phyloP scores from a whole-genome alignment of 2,113 vertebrate genomes.

The Tetrax tetrax region DNA sequence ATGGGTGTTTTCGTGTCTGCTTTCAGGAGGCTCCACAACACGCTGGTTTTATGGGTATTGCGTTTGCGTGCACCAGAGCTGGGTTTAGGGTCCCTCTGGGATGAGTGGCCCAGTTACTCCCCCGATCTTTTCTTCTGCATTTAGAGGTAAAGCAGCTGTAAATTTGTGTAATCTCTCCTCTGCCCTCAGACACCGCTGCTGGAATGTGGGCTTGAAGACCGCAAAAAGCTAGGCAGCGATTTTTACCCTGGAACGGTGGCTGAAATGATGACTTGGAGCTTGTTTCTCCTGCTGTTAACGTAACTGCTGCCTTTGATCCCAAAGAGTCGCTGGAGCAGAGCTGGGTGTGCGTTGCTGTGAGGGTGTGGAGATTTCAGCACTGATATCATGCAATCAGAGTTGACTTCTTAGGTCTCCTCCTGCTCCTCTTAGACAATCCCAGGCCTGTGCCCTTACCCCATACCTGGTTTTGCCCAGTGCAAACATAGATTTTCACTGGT shows the following conservation, averaged over 20 bases:
- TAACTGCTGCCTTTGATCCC: too few relatives aligned
- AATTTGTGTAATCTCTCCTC: background rate
- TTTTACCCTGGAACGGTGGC: background rate
- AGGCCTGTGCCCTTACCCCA: too few relatives aligned
- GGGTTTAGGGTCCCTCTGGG: background rate
- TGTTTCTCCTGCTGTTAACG: too few relatives aligned
- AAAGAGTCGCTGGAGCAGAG: too few relatives aligned
- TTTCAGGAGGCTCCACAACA: slow-evolving; percentile 7
- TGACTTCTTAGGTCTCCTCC: too few relatives aligned
- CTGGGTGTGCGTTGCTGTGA: too few relatives aligned
- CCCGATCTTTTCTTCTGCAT: background rate
- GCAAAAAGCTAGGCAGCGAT: background rate
- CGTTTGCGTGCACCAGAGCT: background rate
- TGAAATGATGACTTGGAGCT: background rate
- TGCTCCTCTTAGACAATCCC: too few relatives aligned
- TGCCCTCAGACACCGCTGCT: background rate
- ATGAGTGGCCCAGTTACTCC: background rate
- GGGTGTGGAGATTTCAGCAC: too few relatives aligned
- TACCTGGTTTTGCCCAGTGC: too few relatives aligned
- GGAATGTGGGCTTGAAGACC: background rate
- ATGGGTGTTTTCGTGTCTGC: background rate
- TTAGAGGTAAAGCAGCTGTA: background rate
- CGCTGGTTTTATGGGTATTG: background rate
- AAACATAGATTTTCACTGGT: background rate
- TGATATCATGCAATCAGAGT: too few relatives aligned